Evolutionary conservation across 2,797 vertebrate genomes (phyloP).

Genomic region (Hemibagrus guttatus): DNA sequence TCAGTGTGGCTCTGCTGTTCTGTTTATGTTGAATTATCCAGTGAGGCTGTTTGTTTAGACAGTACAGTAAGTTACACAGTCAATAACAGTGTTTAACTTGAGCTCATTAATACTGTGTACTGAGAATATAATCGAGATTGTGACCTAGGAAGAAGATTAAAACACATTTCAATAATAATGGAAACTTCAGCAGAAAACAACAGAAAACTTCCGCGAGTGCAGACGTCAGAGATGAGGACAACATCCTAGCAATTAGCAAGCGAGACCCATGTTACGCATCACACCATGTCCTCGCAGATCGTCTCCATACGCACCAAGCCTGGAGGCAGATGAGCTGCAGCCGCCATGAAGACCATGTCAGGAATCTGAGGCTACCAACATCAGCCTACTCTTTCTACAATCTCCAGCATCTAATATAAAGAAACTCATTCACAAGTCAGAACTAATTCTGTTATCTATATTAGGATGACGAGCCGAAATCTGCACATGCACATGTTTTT

Average conservation of each 20-base stretch:
- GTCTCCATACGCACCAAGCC: background rate
- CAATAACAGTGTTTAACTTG: too few relatives aligned
- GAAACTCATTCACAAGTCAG: too few relatives aligned
- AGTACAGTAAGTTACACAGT: background rate
- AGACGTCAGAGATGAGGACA: background rate
- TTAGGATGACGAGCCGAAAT: too few relatives aligned
- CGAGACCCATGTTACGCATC: background rate
- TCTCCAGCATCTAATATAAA: too few relatives aligned
- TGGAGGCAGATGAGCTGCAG: background rate
- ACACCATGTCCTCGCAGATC: background rate
- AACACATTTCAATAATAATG: background rate
- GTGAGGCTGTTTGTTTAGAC: background rate
- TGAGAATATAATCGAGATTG: background rate
- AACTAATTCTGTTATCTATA: too few relatives aligned
- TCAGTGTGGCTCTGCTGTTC: background rate
- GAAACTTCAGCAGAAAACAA: background rate
- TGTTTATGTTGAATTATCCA: background rate
- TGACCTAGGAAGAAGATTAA: background rate
- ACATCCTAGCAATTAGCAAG: background rate
- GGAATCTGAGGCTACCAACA: background rate
- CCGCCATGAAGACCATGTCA: background rate
- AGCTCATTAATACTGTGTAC: background rate
- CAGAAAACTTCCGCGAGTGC: background rate
- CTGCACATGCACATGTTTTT: too few relatives aligned
- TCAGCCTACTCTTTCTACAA: too few relatives aligned